Evolutionary conservation across 2,113 vertebrate species (phyloP).

Genomic region (Zosterops pallidus): DNA sequence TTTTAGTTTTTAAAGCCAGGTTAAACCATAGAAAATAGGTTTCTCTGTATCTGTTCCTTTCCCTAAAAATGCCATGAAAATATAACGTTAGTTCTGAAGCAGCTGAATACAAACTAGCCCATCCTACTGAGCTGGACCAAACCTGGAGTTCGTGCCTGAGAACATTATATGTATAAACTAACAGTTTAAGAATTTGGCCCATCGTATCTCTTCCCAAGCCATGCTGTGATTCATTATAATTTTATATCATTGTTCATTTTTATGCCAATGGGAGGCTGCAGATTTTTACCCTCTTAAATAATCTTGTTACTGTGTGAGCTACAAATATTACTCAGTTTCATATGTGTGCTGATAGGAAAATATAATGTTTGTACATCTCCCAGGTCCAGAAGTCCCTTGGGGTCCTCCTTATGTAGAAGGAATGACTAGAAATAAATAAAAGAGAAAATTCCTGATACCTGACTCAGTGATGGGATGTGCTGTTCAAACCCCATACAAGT

Average conservation of each 20-base stretch:
- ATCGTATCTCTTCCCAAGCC: neutral
- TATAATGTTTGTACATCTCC: neutral
- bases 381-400: neutral
- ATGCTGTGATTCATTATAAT: constrained; percentile 26
- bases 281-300: constrained; percentile 42
- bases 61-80: neutral
- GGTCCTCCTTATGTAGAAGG: neutral
- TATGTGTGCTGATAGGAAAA: neutral
- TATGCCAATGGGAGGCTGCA: constrained; percentile 25
- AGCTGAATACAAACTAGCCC: neutral
- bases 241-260: constrained; percentile 12
- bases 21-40: neutral
- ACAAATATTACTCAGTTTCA: neutral
- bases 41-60: neutral
- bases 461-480: neutral
- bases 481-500: neutral
- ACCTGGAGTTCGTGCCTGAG: neutral
- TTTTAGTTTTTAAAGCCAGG: neutral
- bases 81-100: neutral
- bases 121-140: neutral
- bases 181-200: constrained; percentile 34
- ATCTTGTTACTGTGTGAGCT: neutral
- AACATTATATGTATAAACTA: constrained; percentile 9
- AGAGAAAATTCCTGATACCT: neutral
- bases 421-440: neutral